Base-by-base conservation (phyloP, 64 coral and sea anemone species). In the Exaiptasia diaphana region DNA sequence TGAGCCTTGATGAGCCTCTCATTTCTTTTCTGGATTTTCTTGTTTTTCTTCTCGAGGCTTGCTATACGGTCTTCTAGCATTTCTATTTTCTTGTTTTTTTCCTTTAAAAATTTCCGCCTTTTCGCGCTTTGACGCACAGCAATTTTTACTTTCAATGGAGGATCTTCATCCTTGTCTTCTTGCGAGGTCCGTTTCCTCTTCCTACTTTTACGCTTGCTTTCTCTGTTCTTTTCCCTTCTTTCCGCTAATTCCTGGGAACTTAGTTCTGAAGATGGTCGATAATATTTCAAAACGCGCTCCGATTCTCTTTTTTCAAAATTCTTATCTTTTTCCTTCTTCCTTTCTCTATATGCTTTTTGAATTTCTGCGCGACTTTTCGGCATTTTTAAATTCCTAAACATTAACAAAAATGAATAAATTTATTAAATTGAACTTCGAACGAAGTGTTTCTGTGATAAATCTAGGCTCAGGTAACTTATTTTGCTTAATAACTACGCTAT, bases 301-400 rank as follows among this genome's bases (percentile, higher is more conserved):
- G 74, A 76, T 34, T 87, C 74, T 28, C n/a, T 73, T 35, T 73
- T 71, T 64, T 38, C 20, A 50, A 50, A 78, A 2, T 67, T 38
- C 49, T 63, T 41, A 35, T 69, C 84, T 68, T 87, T 11, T 40
- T 11, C 73, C 60, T 87, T 87, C 62, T 77, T 87, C 38, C 58
- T 38, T 77, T 87, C 72, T 78, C 84, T 87, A 73, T 87, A 78
- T 50, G 73, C 83, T 34, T 64, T 58, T 76, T 87, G 71, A 59
- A 87, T 77, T 67, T 86, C 83, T 35, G 83, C 71, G 21, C 83
- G 44, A 50, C 60, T 34, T 54, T 78, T 78, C 28, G 25, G 32
- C 73, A 54, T 76, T 53, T 32, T 48, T 17, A 22, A 76, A 53
- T 39, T 21, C 58, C 58, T 81, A 67, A 46, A 81, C 45, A 15